Evolutionary conservation across 2,113 vertebrate genomes (phyloP), one percentile per base, ranked within the genome.

Genomic region (Zosterops borbonicus): DNA sequence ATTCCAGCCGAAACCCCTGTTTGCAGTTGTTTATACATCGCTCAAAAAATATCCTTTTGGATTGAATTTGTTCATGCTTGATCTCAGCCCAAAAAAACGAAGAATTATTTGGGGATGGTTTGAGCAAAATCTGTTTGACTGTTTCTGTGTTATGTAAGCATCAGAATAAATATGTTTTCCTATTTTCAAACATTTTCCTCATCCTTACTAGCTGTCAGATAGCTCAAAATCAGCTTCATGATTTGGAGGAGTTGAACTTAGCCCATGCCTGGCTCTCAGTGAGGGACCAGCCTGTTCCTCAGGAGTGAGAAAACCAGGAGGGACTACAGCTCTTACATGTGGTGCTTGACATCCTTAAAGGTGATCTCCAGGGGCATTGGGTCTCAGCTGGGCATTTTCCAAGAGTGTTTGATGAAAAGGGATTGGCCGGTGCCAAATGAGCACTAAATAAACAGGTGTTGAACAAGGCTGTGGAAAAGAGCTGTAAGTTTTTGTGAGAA

Each of bases 61-160:
- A 95, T 25, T 90, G 92, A 62, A 60, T 90, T 92, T 90, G 76
- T 83, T 96, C 93, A 83, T 96, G 94, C 96, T 96, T 97, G 96
- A 96, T 95, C 94, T 96, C 88, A 82, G 75, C 83, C 94, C 96
- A 97, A 60, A 90, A 87, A 77, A 75, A 7, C 2, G 14, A 95
- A 94, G 92, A 95, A 95, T 92, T 94, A 96, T 95, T 96, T 95
- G 92, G 92, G 96, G 90, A 93, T 92, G 76, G 90, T 93, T 96
- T 96, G 83, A 97, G 68, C 85, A 89, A 96, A 97, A 90, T 77
- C 94, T 12, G 83, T 96, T 95, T 6, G 76, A 87, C 94, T 96
- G 92, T 97, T 96, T 88, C 94, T 94, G 88, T 86, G 93, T 95
- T 96, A 97, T 96, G 96, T 97, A 96, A 97, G 95, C 94, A 94